These are phyloP conservation scores for Meloidogyne exigua DNA, from an alignment of 1,140 invertebrate species.

Conservation along the genomic window DNA sequence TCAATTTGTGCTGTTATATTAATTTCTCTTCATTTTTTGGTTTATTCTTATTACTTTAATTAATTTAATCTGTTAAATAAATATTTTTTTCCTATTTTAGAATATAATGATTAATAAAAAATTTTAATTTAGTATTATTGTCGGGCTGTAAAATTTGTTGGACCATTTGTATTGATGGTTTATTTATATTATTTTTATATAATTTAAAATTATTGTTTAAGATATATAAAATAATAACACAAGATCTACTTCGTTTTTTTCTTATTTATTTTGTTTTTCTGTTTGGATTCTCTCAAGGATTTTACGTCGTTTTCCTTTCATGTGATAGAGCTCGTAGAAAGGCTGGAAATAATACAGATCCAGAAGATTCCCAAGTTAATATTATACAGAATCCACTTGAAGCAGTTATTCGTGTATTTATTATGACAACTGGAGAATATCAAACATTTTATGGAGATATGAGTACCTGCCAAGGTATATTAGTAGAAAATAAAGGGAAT, in stretches of 20 bases:
- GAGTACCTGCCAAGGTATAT: conserved; percentile 65
- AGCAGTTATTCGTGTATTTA: conserved; percentile 91
- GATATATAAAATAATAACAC: conserved; percentile 85
- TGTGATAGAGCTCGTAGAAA: conserved; percentile 35
- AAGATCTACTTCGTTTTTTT: conserved; percentile 77
- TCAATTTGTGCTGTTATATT: conserved; percentile 85
- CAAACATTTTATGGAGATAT: conserved; percentile 87
- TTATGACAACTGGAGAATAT: conserved; percentile 94
- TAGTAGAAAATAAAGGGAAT: not conserved
- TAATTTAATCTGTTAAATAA: no score
- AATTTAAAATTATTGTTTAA: conserved; percentile 2
- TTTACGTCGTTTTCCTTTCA: conserved; percentile 66
- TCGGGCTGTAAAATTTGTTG: conserved; percentile 93
- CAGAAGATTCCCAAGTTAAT: conserved; percentile 43
- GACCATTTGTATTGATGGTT: conserved; percentile 98
- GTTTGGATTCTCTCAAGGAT: conserved; percentile 87
- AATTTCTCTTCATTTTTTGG: conserved; percentile 90
- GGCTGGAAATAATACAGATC: not conserved
- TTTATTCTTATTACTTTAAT: not conserved
- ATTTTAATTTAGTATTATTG: conserved; percentile 68
- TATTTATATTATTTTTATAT: conserved; percentile 63
- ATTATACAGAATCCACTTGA: conserved; percentile 74
- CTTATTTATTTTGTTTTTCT: conserved; percentile 93
- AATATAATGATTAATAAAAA: no score
- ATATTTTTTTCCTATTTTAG: no score